These are phyloP conservation scores for Aptenodytes forsteri DNA, from an alignment of 2,113 vertebrate genomes.

Conservation along the genomic window DNA sequence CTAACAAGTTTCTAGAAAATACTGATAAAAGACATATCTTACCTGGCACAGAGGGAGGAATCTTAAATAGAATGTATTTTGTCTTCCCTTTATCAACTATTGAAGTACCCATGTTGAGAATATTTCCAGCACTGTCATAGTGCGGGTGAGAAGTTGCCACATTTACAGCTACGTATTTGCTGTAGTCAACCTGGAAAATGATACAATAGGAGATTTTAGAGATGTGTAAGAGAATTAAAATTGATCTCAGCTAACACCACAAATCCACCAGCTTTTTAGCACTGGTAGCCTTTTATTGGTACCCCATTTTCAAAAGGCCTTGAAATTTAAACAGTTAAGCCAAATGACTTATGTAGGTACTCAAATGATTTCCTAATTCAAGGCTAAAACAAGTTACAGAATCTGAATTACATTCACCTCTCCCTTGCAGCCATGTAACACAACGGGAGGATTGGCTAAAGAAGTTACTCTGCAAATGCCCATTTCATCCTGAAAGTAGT, in stretches of 20 bases:
- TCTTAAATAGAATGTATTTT: slow-evolving; percentile 89
- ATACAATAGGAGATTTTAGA: not conserved
- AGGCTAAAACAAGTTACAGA: not conserved
- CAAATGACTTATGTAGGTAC: not conserved
- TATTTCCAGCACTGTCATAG: slow-evolving; percentile 88
- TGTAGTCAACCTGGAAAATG: slow-evolving; percentile 85
- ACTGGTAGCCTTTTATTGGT: not conserved
- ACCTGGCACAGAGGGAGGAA: slow-evolving; percentile 82
- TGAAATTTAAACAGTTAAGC: not conserved
- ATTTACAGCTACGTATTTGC: slow-evolving; percentile 85
- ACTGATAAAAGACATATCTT: not conserved
- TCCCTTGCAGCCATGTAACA: not conserved
- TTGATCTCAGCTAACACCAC: not conserved
- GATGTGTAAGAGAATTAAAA: not conserved
- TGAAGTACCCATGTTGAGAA: slow-evolving; percentile 92
- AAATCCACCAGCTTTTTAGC: not conserved
- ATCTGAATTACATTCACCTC: not conserved
- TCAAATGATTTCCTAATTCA: not conserved
- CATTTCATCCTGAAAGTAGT: not conserved
- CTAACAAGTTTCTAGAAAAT: not conserved
- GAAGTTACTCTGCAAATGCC: not conserved
- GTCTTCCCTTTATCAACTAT: slow-evolving; percentile 85
- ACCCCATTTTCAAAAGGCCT: not conserved
- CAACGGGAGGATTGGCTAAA: not conserved
- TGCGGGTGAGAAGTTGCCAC: slow-evolving; percentile 91